Percentiles rank a stretch among this genome's conserved stretches.
These are phyloP conservation scores for Pteronotus mesoamericanus DNA, from an alignment of 2,797 vertebrate genomes.

Conservation along the genomic window DNA sequence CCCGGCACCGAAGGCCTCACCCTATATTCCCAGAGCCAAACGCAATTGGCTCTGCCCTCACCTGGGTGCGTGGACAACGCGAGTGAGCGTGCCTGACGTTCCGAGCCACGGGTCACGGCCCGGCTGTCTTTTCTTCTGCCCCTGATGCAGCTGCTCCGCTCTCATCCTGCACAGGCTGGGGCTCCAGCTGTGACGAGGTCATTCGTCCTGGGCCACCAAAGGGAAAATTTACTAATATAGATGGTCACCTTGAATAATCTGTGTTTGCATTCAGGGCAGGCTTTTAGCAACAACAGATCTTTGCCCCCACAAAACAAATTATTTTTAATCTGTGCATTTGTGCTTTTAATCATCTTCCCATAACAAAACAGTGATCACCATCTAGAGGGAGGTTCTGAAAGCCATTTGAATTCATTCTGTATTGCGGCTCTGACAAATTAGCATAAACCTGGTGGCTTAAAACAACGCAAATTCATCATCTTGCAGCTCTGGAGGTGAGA, in stretches of 20 bases:
- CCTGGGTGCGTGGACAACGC: neutral
- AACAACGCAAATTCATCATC: neutral
- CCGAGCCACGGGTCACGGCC: accelerated
- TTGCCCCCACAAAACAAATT: neutral
- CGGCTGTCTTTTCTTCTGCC: neutral
- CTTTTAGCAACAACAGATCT: neutral
- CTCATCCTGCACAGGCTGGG: neutral
- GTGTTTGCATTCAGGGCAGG: neutral
- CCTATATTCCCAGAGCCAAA: neutral
- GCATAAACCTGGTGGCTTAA: neutral
- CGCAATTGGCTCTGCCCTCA: neutral
- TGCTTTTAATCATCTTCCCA: neutral
- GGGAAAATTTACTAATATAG: neutral
- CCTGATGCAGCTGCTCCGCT: neutral
- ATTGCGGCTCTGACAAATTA: neutral
- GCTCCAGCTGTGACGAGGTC: neutral
- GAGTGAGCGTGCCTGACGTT: neutral
- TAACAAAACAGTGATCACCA: neutral
- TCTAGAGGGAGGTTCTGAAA: neutral
- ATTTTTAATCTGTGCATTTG: neutral
- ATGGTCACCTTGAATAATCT: neutral
- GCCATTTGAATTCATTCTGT: neutral
- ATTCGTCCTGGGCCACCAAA: neutral
- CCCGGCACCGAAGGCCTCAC: no score
- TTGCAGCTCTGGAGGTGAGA: neutral